phyloP scores from a whole-genome alignment of 2,888 invertebrate species.

The Salpingus planirostris region DNA sequence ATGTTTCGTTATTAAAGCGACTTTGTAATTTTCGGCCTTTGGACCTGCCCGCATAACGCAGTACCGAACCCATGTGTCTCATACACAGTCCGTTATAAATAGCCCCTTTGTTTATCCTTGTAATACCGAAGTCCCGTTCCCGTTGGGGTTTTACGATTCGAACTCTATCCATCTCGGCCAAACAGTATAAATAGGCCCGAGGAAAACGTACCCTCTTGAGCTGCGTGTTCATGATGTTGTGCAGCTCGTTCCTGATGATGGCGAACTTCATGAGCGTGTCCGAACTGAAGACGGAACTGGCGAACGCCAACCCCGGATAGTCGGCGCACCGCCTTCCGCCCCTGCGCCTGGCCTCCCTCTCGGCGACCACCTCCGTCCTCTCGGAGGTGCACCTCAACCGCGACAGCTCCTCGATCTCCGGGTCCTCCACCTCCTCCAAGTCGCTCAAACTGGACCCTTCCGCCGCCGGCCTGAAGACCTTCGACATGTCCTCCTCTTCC shows the following conservation, averaged over 20 bases:
- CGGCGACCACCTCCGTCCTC: slow-evolving; percentile 80
- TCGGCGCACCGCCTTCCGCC: slow-evolving; percentile 79
- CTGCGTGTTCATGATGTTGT: slow-evolving; percentile 95
- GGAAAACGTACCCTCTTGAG: slow-evolving; percentile 86
- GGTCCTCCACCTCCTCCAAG: slow-evolving; percentile 51
- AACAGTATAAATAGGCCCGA: too few species aligned
- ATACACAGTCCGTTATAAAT: too few species aligned
- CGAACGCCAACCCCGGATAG: slow-evolving; percentile 87
- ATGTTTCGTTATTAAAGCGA: too few species aligned
- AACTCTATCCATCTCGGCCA: too few species aligned
- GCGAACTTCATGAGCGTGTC: slow-evolving; percentile 98
- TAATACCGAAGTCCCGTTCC: too few species aligned
- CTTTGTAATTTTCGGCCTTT: too few species aligned
- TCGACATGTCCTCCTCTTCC: slow-evolving; percentile 34
- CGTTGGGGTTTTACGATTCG: too few species aligned
- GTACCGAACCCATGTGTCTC: too few species aligned
- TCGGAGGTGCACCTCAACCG: slow-evolving; percentile 82
- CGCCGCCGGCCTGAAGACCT: slow-evolving; percentile 38
- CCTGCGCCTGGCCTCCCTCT: slow-evolving; percentile 64
- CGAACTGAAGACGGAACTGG: slow-evolving; percentile 87
- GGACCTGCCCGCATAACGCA: too few species aligned
- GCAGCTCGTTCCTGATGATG: slow-evolving; percentile 92
- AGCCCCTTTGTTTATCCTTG: too few species aligned
- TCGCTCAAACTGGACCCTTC: slow-evolving; percentile 45
- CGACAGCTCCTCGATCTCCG: slow-evolving; percentile 72